Evolutionary conservation across 2,113 vertebrate genomes (phyloP).

Genomic region (Antechinus flavipes): DNA sequence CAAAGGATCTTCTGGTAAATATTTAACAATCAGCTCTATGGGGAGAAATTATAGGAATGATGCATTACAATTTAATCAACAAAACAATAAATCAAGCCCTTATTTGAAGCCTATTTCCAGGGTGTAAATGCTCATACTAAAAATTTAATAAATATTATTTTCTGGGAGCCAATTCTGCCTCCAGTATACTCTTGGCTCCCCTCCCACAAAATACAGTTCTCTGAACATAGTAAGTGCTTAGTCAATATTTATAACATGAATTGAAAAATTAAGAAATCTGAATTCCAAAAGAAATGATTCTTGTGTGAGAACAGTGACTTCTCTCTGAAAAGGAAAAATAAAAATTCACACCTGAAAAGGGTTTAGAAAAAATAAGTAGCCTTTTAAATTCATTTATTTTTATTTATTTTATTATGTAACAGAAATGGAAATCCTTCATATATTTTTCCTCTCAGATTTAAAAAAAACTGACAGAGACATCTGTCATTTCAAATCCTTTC

Average conservation of each 20-base stretch:
- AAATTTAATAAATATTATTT: not conserved
- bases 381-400: slow-evolving; percentile 6
- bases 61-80: not conserved
- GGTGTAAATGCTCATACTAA: not conserved
- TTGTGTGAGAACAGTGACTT: not conserved
- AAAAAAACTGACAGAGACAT: not conserved
- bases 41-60: not conserved
- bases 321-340: not conserved
- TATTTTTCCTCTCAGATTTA: not conserved
- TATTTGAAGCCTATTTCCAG: not conserved
- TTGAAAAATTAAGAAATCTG: not conserved
- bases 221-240: not conserved
- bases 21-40: not conserved
- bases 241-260: not conserved
- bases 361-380: not conserved
- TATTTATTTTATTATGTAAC: slow-evolving; percentile 9
- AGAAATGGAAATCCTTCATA: not conserved
- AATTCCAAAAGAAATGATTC: slow-evolving; percentile 12
- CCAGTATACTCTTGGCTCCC: not conserved
- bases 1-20: not conserved
- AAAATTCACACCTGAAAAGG: not conserved
- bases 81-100: not conserved
- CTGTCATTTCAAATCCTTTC: slow-evolving; percentile 17
- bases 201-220: not conserved
- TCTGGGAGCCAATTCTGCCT: not conserved